Evolutionary conservation across 2,113 vertebrate genomes (phyloP).

Genomic region (Heterocephalus glaber): DNA sequence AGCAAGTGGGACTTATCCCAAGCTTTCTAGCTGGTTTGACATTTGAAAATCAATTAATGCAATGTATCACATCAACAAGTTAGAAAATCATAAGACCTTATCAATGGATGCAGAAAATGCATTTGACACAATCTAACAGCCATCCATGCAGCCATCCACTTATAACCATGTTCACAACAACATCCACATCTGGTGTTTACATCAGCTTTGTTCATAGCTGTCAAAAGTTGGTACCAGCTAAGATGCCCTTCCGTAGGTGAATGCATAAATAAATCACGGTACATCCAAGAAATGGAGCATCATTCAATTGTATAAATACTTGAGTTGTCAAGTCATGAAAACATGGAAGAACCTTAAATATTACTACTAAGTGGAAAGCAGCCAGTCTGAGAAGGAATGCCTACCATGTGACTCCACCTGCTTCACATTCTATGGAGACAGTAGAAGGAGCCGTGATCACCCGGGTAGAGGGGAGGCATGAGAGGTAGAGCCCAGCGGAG

Average conservation of each 20-base stretch:
- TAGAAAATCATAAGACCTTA: not conserved
- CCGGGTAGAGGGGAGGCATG: not conserved
- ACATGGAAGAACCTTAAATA: not conserved
- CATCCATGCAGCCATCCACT: not conserved
- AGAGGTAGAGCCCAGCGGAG: not conserved
- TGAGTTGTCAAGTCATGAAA: not conserved
- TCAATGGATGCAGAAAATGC: not conserved
- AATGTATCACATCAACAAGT: not conserved
- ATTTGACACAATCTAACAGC: not conserved
- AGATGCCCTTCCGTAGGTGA: not conserved
- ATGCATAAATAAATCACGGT: not conserved
- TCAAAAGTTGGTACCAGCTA: not conserved
- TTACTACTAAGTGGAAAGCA: not conserved
- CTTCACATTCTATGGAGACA: not conserved
- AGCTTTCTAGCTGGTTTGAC: not conserved
- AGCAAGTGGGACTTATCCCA: not conserved
- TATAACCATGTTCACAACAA: not conserved
- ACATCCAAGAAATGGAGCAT: not conserved
- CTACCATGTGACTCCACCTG: not conserved
- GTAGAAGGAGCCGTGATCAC: not conserved
- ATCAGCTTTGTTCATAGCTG: not conserved
- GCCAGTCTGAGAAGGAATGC: not conserved
- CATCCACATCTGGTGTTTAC: not conserved
- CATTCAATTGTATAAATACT: not conserved
- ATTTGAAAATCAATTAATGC: not conserved